Evolutionary conservation across 2,797 vertebrate genomes (phyloP), one percentile per base, ranked within the genome.

Genomic region (Bovichtus variegatus): DNA sequence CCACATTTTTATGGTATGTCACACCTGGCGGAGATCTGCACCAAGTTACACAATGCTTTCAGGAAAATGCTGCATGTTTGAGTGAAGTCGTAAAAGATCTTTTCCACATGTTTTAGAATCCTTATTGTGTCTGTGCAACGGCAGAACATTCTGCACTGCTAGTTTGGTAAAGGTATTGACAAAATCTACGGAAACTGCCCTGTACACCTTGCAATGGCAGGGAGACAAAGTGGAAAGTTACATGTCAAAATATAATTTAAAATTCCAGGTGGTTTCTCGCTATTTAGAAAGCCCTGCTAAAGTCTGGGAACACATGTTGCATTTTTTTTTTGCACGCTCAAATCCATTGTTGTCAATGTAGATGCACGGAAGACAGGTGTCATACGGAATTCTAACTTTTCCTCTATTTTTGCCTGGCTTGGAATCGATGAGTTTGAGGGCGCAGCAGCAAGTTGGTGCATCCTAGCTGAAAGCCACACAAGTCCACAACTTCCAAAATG

Each of bases 61-160:
- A 66, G 68, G 40, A 61, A 78, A 60, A 57, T 44, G 55, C 76
- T 74, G 61, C 47, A 76, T 10, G 44, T 50, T 71, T 58, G 41
- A 38, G 23, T 59, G 38, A 7, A 7, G 3, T 13, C 25, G n/a
- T 16, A 12, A 57, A 31, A 34, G 15, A 6, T 49, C 1, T 41
- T 61, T 70, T 74, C 50, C 38, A 62, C 8, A 4, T 16, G 12
- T 36, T 4, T 21, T 29, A 41, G 4, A 46, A 10, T 57, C 23
- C 21, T 6, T 16, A 6, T 25, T 4, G 4, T 51, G 19, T n/a
- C n/a, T 65, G 25, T 54, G 34, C 46, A 68, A 19, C 31, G 3
- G 43, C 11, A 27, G 38, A 49, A 50, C 12, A 43, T 68, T 57
- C 31, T 34, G 31, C 31, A 34, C 31, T 62, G 11, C 38, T 34